A percentile compares a stretch with the other conserved stretches of the same genome.
Conservation (phyloP, 2,888 invertebrate genomes). For the Lypha dubia region DNA sequence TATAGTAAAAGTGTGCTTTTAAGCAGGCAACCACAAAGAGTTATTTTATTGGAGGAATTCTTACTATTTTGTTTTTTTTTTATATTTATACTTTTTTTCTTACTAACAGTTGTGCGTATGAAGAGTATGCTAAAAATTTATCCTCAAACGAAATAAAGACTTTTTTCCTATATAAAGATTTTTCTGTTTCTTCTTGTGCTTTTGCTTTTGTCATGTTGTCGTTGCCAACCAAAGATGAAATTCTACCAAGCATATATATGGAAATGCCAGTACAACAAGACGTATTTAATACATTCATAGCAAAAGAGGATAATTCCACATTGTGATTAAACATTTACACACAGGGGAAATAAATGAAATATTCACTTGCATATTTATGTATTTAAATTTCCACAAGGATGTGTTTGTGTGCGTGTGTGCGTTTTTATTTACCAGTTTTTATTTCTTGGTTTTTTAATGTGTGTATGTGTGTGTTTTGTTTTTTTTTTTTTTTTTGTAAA, state of each 20-base stretch:
- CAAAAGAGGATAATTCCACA: constrained; percentile 42
- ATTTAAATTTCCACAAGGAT: background rate
- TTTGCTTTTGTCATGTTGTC: constrained; percentile 14
- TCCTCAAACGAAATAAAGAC: constrained; percentile 36
- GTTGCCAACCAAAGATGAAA: constrained; percentile 37
- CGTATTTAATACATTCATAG: constrained; percentile 41
- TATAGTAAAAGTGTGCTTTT: background rate
- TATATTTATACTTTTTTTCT: background rate
- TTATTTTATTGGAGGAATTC: constrained; percentile 53
- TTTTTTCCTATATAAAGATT: constrained; percentile 10
- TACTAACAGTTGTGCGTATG: background rate
- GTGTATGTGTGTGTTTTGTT: too few relatives aligned
- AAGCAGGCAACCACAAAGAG: constrained; percentile 45
- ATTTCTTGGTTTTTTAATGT: background rate
- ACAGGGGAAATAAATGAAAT: constrained; percentile 50
- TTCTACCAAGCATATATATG: constrained; percentile 37
- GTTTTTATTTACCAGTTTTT: constrained; percentile 2
- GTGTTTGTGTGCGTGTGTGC: background rate
- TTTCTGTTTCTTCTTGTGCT: background rate
- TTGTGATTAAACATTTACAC: constrained; percentile 52
- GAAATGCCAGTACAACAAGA: constrained; percentile 44
- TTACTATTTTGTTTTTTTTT: background rate
- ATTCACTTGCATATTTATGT: background rate
- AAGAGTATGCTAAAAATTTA: constrained; percentile 11
- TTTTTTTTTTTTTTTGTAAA: constrained; percentile 7